A percentile compares a stretch with the other conserved stretches of the same genome.
phyloP scores from a whole-genome alignment of 2,888 invertebrate genomes.

The Sisyra terminalis region DNA sequence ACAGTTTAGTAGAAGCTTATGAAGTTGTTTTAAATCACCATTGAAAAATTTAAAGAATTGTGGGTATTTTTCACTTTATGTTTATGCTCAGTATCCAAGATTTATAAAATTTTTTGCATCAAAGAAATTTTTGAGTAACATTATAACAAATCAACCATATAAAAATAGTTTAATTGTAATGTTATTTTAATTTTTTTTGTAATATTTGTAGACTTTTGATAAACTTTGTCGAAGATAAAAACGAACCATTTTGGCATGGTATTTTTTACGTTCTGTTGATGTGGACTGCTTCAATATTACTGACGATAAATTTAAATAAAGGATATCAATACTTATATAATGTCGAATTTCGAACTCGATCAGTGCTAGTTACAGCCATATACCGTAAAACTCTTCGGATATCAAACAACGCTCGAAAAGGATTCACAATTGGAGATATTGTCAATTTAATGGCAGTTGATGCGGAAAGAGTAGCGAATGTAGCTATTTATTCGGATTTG shows the following conservation, averaged over 20 bases:
- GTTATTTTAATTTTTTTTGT: too few relatives aligned
- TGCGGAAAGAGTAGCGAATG: conserved; percentile 73
- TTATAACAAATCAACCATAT: too few relatives aligned
- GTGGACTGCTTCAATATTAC: conserved; percentile 55
- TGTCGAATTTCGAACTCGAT: conserved; percentile 77
- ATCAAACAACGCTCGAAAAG: conserved; percentile 64
- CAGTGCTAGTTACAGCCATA: conserved; percentile 73
- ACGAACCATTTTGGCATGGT: conserved; percentile 67
- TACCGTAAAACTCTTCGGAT: conserved; percentile 72
- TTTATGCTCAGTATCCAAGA: too few relatives aligned
- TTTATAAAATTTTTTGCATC: too few relatives aligned
- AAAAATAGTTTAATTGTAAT: too few relatives aligned
- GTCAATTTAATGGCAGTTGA: conserved; percentile 88
- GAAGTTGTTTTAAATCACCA: too few relatives aligned
- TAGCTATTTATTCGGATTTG: conserved; percentile 73
- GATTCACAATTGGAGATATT: conserved; percentile 79
- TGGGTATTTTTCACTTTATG: too few relatives aligned
- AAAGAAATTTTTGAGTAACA: too few relatives aligned
- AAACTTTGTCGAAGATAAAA: conserved; percentile 41
- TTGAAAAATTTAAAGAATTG: too few relatives aligned
- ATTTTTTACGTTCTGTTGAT: conserved; percentile 64
- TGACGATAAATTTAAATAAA: conserved; percentile 73
- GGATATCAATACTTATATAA: conserved; percentile 86
- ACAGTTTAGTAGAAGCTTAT: too few relatives aligned
- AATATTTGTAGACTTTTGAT: conserved; percentile 57